Evolutionary conservation across 2,797 vertebrate species (phyloP), one percentile per base, ranked within the genome.

Genomic region (Columba guinea): DNA sequence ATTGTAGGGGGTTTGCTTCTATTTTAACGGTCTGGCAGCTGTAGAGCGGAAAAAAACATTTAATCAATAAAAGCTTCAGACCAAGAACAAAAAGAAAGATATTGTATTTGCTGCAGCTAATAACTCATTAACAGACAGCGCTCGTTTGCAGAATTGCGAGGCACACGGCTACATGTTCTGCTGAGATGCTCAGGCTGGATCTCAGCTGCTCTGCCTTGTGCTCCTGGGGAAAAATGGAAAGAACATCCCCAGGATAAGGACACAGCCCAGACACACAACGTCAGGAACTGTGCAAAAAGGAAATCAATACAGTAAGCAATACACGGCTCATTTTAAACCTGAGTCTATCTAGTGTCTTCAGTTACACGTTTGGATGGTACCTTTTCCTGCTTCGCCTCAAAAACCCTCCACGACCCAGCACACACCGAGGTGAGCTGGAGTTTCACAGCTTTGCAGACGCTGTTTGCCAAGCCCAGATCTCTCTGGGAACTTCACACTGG

Each of bases 371-470:
- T 4, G 3, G n/a, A 10, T 13, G 20, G 34, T 11, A 16, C 27
- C 71, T 34, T 51, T 23, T 17, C 49, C 41, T 52, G 44, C 56
- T 55, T 55, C 21, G 24, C 60, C 68, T 51, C 52, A 37, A 48
- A 68, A 69, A 82, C 48, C 60, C 37, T 73, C 67, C 15, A 23
- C 21, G 18, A 8, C 49, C 12, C 2, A 3, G 16, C 7, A 34
- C 1, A 34, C 68, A 48, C 19, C 0, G 0, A 58, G 41, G 28
- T 16, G 51, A 67, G 62, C 44, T 20, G 44, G 44, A 46, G 19
- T 46, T 46, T 10, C 15, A 20, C 44, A 46, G 44, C 44, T 28
- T 10, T 46, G 22, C 41, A 93, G 60, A 35, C 0, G 1, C 35
- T 52, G 52, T 64, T 94, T 88, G 53, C 86, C 65, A 76, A 46